Evolutionary conservation across 2,888 invertebrate genomes (phyloP).

Genomic region (Andrena camellia): DNA sequence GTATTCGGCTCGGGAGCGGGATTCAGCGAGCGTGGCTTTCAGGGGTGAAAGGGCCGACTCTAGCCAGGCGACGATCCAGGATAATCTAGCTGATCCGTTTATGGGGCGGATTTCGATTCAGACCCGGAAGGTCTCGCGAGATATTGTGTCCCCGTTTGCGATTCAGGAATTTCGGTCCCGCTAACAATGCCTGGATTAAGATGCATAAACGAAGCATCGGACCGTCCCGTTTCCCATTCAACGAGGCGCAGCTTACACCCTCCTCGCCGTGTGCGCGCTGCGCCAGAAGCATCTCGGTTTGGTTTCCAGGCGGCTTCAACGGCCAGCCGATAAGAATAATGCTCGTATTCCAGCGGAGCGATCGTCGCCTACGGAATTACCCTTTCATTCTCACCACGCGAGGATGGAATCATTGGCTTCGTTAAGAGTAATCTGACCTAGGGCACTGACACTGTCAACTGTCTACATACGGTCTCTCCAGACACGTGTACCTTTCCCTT

Average conservation of each 20-base stretch:
- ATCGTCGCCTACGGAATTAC: conserved; percentile 17
- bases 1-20: neutral
- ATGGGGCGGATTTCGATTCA: conserved; percentile 56
- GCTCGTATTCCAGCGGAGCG: conserved; percentile 28
- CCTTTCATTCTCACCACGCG: neutral
- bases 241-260: conserved; percentile 47
- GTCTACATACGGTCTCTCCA: no score
- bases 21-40: neutral
- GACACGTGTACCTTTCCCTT: no score
- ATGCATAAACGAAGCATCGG: conserved; percentile 66
- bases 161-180: conserved; percentile 63
- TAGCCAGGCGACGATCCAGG: conserved; percentile 51
- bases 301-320: conserved; percentile 15
- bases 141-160: conserved; percentile 59
- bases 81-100: conserved; percentile 70
- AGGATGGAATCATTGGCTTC: neutral
- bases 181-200: conserved; percentile 72
- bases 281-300: conserved; percentile 8
- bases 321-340: conserved; percentile 42
- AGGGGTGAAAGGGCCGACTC: conserved; percentile 33
- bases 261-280: neutral
- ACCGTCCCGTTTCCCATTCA: conserved; percentile 49
- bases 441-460: no score
- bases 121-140: conserved; percentile 42
- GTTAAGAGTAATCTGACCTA: neutral